Base-by-base conservation (phyloP, 2,797 vertebrate genomes). In the Salarias fasciatus region DNA sequence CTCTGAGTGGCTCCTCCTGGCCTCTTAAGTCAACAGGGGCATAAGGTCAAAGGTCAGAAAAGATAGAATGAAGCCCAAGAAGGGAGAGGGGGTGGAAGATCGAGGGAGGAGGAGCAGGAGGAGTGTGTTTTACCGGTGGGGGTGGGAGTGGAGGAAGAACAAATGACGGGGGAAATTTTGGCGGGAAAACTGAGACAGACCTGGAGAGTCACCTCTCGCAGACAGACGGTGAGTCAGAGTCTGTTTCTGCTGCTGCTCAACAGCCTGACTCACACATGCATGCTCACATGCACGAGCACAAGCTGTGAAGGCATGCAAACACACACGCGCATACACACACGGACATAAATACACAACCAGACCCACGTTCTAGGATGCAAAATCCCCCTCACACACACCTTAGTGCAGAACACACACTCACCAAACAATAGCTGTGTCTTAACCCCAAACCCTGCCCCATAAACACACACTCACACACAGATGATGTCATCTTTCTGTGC, bases 21-120 rank as follows among this genome's bases (percentile, higher is more conserved):
- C 78, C 78, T 82, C 84, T 87, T 83, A 80, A 89, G 80, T 90
- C 87, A 92, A 90, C 79, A 85, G 82, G 79, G 65, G 15, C 67
- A 80, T 8, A 6, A 69, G 85, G 86, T 88, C 77, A 89, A 75
- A 88, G 92, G 84, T 89, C 84, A 90, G 44, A 69, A 75, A 63
- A 77, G 80, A 88, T 83, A 85, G 85, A 91, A 91, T 78, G 71
- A 80, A 70, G 73, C 71, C 62, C 45, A 77, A 73, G 66, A 46
- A 86, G 67, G 69, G 56, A 69, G 73, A 55, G 44, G 53, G 31
- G 45, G 50, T n/a, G n/a, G n/a, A n/a, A n/a, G n/a, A n/a, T n/a
- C n/a, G 49, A 9, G 45, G 6, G 42, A 37, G 11, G 18, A 49
- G 13, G 35, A 29, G 24, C 8, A 24, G 35, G 14, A 50, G 48